These are phyloP conservation scores for Lobophora halterata DNA, from an alignment of 2,888 invertebrate species.

Conservation along the genomic window DNA sequence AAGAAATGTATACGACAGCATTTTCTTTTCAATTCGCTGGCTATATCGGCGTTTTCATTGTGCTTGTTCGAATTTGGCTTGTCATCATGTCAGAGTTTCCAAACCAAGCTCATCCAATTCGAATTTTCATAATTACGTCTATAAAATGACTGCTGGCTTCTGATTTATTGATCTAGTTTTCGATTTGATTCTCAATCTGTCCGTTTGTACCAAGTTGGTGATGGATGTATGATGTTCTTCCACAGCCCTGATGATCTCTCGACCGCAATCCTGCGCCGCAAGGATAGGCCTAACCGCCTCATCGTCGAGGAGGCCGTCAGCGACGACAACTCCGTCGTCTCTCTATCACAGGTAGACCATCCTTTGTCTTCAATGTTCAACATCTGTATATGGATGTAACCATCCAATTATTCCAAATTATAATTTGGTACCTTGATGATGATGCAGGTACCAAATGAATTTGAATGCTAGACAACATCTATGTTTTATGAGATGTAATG, in stretches of 20 bases:
- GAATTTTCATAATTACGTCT: slow-evolving; percentile 33
- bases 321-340: slow-evolving; percentile 99
- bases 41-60: slow-evolving; percentile 35
- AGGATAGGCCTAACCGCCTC: slow-evolving; percentile 98
- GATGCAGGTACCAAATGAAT: too few species aligned
- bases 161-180: slow-evolving; percentile 1
- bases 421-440: too few species aligned
- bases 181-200: not conserved
- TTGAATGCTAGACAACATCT: too few species aligned
- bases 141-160: slow-evolving; percentile 3
- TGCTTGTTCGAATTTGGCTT: slow-evolving; percentile 72
- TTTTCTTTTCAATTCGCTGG: slow-evolving; percentile 14
- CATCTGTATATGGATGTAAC: too few species aligned
- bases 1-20: not conserved
- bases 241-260: slow-evolving; percentile 93
- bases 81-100: slow-evolving; percentile 75
- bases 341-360: slow-evolving; percentile 91
- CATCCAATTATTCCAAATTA: too few species aligned
- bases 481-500: too few species aligned
- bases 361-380: slow-evolving; percentile 30
- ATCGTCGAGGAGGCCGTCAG: slow-evolving; percentile 98
- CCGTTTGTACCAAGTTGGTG: slow-evolving; percentile 4
- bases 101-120: slow-evolving; percentile 40
- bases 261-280: slow-evolving; percentile 98
- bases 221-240: slow-evolving; percentile 39